phyloP scores from a whole-genome alignment of 2,113 vertebrate species.

The Melanerpes formicivorus region DNA sequence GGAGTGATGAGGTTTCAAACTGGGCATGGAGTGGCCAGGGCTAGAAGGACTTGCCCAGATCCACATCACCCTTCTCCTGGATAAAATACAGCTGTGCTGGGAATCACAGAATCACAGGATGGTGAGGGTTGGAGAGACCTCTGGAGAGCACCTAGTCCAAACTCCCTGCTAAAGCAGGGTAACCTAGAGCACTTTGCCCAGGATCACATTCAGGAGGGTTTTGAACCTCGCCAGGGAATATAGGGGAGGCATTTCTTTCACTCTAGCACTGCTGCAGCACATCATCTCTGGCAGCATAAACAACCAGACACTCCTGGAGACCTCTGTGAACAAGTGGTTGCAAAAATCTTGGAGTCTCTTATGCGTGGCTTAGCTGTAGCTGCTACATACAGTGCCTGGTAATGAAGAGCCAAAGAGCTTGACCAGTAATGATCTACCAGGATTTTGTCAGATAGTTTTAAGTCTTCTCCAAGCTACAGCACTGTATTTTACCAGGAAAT shows the following conservation, averaged over 20 bases:
- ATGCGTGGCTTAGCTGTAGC: background rate
- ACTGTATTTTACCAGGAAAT: background rate
- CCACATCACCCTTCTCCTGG: background rate
- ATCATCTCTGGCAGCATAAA: background rate
- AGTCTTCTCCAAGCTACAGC: background rate
- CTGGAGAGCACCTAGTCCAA: background rate
- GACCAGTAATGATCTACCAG: background rate
- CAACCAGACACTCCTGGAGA: background rate
- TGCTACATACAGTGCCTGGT: background rate
- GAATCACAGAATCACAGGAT: background rate
- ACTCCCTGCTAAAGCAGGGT: background rate
- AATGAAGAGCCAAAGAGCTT: background rate
- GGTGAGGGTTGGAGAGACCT: background rate
- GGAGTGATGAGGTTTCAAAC: background rate
- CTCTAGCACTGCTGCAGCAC: accelerated
- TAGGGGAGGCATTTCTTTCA: background rate
- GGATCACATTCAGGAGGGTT: background rate
- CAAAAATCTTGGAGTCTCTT: background rate
- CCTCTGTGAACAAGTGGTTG: accelerated
- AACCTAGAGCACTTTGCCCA: background rate
- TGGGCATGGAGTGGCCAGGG: accelerated
- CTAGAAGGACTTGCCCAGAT: background rate
- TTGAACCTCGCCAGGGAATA: background rate
- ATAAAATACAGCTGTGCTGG: background rate
- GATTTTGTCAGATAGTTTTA: background rate